Evolutionary conservation across 1,140 invertebrate species (phyloP), one percentile per base, ranked within the genome.

Genomic region (Drosophila orosa): DNA sequence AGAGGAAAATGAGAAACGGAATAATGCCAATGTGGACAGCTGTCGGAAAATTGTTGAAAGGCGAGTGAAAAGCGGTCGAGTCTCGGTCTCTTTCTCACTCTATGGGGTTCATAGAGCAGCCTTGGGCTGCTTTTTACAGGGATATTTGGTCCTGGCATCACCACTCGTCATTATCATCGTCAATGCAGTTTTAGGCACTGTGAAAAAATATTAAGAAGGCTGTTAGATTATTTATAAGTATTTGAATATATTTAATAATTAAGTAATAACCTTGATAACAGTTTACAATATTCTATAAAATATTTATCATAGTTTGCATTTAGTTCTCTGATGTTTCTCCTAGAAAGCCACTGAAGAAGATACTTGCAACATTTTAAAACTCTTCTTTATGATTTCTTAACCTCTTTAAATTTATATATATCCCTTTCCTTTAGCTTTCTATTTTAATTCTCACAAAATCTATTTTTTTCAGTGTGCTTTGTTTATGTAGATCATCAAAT

Each of bases 31-130:
- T 78, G 83, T 87, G 83, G 83, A 87, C 83, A 87, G 83, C 83
- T 87, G 83, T 87, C 80, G 83, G 80, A 69, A 89, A 87, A 87
- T 87, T 87, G 80, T 71, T 83, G 84, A 87, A 87, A 83, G 81
- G 73, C 83, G 83, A 86, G 47, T 87, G 83, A 83, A 86, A 86
- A 89, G 83, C 83, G 66, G 79, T 77, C 75, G 50, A 54, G 31
- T 12, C 50, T 22, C 7, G 27, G 10, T 27, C 15, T 19, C 74
- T 59, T 67, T 57, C 68, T 63, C 74, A 50, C 50, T 24, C 25
- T 50, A 27, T 68, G 50, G 67, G 67, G 40, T 71, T 71, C 66
- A 35, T 25, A 39, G 56, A 39, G 78, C 71, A 54, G 31, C 75
- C 82, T 86, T 75, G 57, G 59, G 66, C 66, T 65, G 31, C 48